phyloP scores from a whole-genome alignment of 2,113 vertebrate species.

The Nipponia nippon region DNA sequence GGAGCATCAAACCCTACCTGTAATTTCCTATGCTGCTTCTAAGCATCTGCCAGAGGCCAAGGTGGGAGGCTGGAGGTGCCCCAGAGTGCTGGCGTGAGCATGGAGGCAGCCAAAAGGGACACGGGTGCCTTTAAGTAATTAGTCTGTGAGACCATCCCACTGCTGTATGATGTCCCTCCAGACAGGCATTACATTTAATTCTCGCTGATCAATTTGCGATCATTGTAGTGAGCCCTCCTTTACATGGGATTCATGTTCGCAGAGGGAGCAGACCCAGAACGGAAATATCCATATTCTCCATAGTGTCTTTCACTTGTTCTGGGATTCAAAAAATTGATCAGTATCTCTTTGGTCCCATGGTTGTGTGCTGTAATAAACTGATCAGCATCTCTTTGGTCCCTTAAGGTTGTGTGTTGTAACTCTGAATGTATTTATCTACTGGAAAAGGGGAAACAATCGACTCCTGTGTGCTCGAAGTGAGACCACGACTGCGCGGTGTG shows the following conservation, averaged over 20 bases:
- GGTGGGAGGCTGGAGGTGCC: not conserved
- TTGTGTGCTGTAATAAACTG: not conserved
- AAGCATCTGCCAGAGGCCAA: not conserved
- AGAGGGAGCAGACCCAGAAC: not conserved
- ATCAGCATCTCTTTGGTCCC: no score
- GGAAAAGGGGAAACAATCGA: not conserved
- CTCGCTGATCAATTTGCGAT: accelerated
- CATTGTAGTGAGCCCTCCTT: not conserved
- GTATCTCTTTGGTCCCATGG: not conserved
- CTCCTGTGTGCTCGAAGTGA: accelerated
- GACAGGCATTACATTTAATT: not conserved
- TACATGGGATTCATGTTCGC: not conserved
- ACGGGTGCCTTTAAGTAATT: not conserved
- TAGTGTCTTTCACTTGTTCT: not conserved
- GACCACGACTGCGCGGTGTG: accelerated
- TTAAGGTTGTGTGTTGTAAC: not conserved
- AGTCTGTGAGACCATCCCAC: not conserved
- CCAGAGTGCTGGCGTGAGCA: accelerated
- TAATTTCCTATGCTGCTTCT: not conserved
- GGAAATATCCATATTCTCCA: not conserved
- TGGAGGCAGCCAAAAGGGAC: not conserved
- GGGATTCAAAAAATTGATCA: not conserved
- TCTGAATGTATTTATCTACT: not conserved
- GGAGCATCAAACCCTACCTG: not conserved
- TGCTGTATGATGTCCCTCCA: not conserved